A percentile compares a stretch with the other conserved stretches of the same genome.
phyloP scores from a whole-genome alignment of 2,797 vertebrate species.

The Numenius phaeopus region DNA sequence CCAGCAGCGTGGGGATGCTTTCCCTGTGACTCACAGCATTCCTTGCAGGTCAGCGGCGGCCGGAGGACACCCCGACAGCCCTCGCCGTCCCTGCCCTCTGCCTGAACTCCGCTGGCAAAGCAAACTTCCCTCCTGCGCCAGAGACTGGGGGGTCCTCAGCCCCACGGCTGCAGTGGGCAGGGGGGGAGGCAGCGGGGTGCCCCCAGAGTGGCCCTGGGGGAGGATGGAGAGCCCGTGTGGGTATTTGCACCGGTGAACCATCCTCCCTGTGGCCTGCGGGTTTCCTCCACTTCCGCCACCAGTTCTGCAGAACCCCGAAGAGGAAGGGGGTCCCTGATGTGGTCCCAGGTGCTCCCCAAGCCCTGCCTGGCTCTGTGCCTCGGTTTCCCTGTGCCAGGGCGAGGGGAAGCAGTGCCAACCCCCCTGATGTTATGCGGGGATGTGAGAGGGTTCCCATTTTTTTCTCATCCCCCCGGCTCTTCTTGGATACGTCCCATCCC shows the following conservation, averaged over 20 bases:
- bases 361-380: not conserved
- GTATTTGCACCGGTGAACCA: rapidly evolving
- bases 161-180: rapidly evolving
- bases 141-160: not conserved
- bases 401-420: not conserved
- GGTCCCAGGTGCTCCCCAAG: not conserved
- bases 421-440: not conserved
- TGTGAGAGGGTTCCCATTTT: rapidly evolving
- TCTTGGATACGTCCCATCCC: not conserved
- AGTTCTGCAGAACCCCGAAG: not conserved
- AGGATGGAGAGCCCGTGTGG: rapidly evolving
- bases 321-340: not conserved
- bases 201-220: too few relatives aligned
- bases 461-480: not conserved
- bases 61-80: not conserved
- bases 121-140: rapidly evolving
- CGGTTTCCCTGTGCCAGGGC: rapidly evolving
- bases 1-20: not conserved
- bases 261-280: rapidly evolving
- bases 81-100: not conserved
- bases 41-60: slow-evolving; percentile 21
- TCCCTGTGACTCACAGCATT: slow-evolving; percentile 45
- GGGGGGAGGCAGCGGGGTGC: not conserved
- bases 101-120: not conserved
- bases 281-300: not conserved